A percentile compares a stretch with the other conserved stretches of the same genome.
These are phyloP conservation scores for Pheucticus melanocephalus DNA, from an alignment of 2,113 vertebrate species.

Conservation along the genomic window DNA sequence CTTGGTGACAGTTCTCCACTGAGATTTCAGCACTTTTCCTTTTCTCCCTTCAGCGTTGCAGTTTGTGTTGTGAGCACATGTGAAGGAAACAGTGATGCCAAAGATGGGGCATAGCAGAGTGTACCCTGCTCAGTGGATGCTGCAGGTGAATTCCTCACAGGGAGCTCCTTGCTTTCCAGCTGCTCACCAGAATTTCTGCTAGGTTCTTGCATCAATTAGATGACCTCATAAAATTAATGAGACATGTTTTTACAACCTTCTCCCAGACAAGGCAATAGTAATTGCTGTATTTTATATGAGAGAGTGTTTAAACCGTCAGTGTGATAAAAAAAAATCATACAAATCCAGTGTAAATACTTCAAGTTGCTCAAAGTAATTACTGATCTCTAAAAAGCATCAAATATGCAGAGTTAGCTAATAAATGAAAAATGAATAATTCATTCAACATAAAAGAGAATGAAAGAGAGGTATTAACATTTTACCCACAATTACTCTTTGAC, in stretches of 20 bases:
- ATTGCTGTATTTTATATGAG: not conserved
- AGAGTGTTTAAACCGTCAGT: not conserved
- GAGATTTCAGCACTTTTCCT: not conserved
- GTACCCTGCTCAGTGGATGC: accelerated
- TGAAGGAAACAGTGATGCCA: not conserved
- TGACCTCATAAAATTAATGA: constrained; percentile 28
- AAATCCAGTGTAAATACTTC: constrained; percentile 13
- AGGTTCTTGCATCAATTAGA: not conserved
- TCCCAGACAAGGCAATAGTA: not conserved
- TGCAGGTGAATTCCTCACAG: not conserved
- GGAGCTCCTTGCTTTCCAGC: not conserved
- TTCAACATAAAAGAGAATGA: not conserved
- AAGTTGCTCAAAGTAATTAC: not conserved
- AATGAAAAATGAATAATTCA: constrained; percentile 47
- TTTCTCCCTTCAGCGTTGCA: not conserved
- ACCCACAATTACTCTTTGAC: not conserved
- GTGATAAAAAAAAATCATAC: not conserved
- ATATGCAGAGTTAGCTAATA: constrained; percentile 32
- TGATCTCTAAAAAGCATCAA: not conserved
- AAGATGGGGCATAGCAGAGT: accelerated
- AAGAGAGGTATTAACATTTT: constrained; percentile 8
- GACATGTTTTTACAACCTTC: constrained; percentile 17
- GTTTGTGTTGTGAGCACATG: not conserved
- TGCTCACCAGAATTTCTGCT: not conserved
- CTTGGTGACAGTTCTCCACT: not conserved